Evolutionary conservation across 2,888 invertebrate genomes (phyloP).

Genomic region (Chydorus sphaericus): DNA sequence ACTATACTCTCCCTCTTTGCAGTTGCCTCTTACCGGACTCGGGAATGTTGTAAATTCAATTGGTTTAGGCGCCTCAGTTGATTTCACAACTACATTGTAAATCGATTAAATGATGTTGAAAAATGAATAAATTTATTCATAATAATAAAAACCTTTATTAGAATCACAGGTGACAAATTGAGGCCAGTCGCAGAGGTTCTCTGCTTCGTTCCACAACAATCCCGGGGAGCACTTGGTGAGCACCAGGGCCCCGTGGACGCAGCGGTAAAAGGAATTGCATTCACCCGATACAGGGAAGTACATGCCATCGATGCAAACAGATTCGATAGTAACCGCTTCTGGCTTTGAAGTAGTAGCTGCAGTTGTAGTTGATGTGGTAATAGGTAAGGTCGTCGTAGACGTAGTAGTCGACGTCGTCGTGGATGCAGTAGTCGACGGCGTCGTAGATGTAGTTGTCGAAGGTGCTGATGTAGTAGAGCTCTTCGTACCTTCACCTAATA

Average conservation of each 20-base stretch:
- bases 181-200: slow-evolving; percentile 60
- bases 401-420: slow-evolving; percentile 18
- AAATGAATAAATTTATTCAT: no score
- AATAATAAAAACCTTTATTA: neutral
- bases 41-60: slow-evolving; percentile 25
- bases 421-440: slow-evolving; percentile 19
- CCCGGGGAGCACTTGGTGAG: slow-evolving; percentile 59
- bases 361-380: slow-evolving; percentile 25
- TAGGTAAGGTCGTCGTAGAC: slow-evolving; percentile 20
- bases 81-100: no score
- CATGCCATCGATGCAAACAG: slow-evolving; percentile 31
- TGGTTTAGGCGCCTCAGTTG: neutral
- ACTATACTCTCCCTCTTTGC: neutral
- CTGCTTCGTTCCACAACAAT: slow-evolving; percentile 51
- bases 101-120: no score
- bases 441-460: slow-evolving; percentile 17
- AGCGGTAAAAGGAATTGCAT: slow-evolving; percentile 61
- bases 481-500: slow-evolving; percentile 14
- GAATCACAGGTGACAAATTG: slow-evolving; percentile 15
- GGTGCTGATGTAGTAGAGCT: slow-evolving; percentile 13
- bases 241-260: slow-evolving; percentile 50
- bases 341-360: slow-evolving; percentile 17
- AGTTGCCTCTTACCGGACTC: neutral
- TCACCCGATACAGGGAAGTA: slow-evolving; percentile 42
- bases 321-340: slow-evolving; percentile 14